Percentiles rank a stretch among this genome's conserved stretches.
These are phyloP conservation scores for Trichogramma pretiosum DNA, from an alignment of 1,140 invertebrate genomes.

Conservation along the genomic window DNA sequence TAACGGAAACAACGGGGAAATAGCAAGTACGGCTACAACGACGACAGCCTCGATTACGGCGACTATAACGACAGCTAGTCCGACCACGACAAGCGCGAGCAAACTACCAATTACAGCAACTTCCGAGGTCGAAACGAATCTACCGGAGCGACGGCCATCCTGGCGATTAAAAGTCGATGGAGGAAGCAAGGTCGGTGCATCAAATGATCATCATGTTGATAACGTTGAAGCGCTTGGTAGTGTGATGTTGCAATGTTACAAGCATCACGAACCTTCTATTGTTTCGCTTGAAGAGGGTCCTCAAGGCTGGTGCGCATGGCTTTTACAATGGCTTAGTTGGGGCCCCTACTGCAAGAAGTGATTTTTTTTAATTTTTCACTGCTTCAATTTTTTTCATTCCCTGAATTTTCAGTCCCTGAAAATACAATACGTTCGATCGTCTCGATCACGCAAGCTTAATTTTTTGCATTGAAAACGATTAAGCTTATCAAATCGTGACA, in stretches of 20 bases:
- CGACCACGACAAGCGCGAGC: constrained; percentile 49
- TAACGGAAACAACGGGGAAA: not conserved
- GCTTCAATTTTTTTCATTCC: not conserved
- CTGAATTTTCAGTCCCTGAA: not conserved
- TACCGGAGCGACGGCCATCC: constrained; percentile 71
- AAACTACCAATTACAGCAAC: constrained; percentile 36
- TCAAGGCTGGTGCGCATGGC: constrained; percentile 35
- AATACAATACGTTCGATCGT: too few relatives aligned
- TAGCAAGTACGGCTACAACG: constrained; percentile 37
- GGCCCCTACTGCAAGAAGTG: constrained; percentile 29
- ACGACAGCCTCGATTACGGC: constrained; percentile 48
- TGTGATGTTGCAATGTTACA: too few relatives aligned
- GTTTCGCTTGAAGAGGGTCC: too few relatives aligned
- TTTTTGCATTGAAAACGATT: too few relatives aligned
- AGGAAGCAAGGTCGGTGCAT: constrained; percentile 69
- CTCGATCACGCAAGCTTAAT: too few relatives aligned
- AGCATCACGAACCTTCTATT: too few relatives aligned
- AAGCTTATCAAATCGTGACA: too few relatives aligned
- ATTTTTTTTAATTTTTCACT: not conserved
- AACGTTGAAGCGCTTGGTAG: constrained; percentile 25
- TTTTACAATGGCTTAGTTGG: constrained; percentile 31
- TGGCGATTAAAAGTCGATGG: constrained; percentile 84
- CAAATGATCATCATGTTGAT: constrained; percentile 30
- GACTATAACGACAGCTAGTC: constrained; percentile 51
- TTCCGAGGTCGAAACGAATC: constrained; percentile 40